Evolutionary conservation across 2,113 vertebrate genomes (phyloP).

Genomic region (Rhabdornis inornatus): DNA sequence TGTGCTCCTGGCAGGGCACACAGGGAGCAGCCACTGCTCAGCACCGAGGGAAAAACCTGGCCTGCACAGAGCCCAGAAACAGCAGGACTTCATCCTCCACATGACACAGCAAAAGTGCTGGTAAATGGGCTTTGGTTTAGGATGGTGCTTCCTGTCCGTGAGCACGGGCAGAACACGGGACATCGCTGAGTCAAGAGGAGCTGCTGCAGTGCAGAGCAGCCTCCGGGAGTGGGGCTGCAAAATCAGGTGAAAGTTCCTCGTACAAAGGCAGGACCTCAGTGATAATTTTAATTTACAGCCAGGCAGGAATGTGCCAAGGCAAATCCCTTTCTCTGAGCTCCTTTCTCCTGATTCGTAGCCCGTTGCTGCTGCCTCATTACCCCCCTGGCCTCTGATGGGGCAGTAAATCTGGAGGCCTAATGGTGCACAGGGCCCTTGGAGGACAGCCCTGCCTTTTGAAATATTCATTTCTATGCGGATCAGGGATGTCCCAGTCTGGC

Average conservation of each 20-base stretch:
- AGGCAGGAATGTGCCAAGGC: not conserved
- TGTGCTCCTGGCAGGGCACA: not conserved
- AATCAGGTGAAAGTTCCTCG: not conserved
- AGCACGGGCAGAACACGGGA: not conserved
- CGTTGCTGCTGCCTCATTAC: conserved; percentile 17
- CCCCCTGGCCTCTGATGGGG: not conserved
- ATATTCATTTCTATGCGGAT: conserved; percentile 68
- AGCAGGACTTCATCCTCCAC: not conserved
- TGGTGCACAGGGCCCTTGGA: conserved; percentile 33
- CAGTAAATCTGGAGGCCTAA: conserved; percentile 55
- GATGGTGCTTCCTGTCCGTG: not conserved
- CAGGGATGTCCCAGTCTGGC: conserved; percentile 52
- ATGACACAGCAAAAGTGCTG: not conserved
- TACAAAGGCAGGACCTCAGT: not conserved
- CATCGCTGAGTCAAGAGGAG: not conserved
- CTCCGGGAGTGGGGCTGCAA: not conserved
- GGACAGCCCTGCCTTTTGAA: conserved; percentile 30
- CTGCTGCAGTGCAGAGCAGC: not conserved
- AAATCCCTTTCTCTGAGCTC: not conserved
- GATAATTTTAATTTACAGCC: not conserved
- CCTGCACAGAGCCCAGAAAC: not conserved
- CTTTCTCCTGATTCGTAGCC: not conserved
- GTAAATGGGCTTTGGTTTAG: not conserved
- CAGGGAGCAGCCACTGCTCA: not conserved
- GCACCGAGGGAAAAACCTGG: not conserved